Evolutionary conservation across 2,113 vertebrate genomes (phyloP).

Genomic region (Cygnus atratus): DNA sequence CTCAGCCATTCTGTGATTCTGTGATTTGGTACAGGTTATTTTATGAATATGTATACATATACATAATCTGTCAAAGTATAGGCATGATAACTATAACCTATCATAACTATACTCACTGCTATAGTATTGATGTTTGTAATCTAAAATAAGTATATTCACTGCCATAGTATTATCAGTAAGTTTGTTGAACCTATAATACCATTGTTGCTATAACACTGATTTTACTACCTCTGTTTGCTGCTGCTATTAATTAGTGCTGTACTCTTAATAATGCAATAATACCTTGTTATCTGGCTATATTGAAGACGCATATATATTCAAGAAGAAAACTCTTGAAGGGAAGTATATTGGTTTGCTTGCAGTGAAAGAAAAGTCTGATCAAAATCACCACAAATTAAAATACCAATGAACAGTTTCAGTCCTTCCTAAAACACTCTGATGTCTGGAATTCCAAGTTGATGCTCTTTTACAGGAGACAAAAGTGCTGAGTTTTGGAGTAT

Average conservation of each 20-base stretch:
- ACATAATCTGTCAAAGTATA: neutral
- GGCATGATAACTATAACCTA: neutral
- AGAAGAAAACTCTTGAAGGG: neutral
- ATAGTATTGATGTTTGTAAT: neutral
- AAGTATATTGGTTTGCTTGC: neutral
- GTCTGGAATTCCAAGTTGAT: neutral
- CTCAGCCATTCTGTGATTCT: no score
- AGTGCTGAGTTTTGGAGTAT: neutral
- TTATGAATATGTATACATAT: neutral
- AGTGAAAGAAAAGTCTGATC: neutral
- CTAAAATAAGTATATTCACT: neutral
- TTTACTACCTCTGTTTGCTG: neutral
- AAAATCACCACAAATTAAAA: neutral
- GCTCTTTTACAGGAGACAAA: neutral
- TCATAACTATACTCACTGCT: neutral
- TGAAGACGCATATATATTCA: no score
- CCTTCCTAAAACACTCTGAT: neutral
- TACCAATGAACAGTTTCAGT: neutral
- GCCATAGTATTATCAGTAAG: neutral
- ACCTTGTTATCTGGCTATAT: neutral
- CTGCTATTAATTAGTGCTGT: neutral
- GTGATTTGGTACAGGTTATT: neutral
- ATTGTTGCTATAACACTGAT: neutral
- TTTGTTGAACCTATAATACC: neutral
- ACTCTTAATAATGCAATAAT: neutral